Evolutionary conservation across 2,797 vertebrate genomes (phyloP).

Genomic region (Agapornis canus): DNA sequence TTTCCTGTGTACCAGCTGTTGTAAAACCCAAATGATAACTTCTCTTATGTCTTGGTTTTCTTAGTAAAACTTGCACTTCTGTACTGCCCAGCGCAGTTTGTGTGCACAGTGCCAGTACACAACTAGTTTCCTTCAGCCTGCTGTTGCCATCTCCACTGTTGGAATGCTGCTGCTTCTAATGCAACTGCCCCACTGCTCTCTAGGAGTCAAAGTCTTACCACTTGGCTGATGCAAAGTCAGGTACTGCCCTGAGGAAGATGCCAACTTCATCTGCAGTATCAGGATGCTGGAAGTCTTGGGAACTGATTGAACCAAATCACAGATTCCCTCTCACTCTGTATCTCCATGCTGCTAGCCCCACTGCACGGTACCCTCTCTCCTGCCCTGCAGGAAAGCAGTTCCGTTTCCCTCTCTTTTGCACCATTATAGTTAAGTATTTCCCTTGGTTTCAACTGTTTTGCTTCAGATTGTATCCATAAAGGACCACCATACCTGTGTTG

Average conservation of each 20-base stretch:
- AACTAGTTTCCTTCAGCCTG: not conserved
- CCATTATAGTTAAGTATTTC: not conserved
- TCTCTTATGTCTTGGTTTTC: not conserved
- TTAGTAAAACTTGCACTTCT: not conserved
- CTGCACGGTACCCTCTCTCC: not conserved
- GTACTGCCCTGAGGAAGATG: not conserved
- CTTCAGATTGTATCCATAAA: not conserved
- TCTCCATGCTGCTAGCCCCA: fast-evolving
- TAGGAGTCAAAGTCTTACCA: fast-evolving
- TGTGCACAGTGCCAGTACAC: not conserved
- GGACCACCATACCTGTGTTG: not conserved
- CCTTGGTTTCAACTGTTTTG: not conserved
- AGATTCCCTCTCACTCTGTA: not conserved
- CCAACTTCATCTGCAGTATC: not conserved
- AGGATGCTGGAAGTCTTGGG: not conserved
- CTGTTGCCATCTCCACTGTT: not conserved
- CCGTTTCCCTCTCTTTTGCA: not conserved
- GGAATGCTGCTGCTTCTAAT: not conserved
- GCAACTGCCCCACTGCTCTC: not conserved
- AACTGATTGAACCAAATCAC: not conserved
- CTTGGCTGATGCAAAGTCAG: not conserved
- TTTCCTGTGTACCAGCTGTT: not conserved
- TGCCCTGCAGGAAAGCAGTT: not conserved
- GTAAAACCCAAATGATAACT: not conserved
- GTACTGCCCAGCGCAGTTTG: not conserved